Percentiles rank a stretch among this genome's conserved stretches.
These are phyloP conservation scores for Benthosema pterotum DNA, from an alignment of 2,797 vertebrate species.

Conservation along the genomic window DNA sequence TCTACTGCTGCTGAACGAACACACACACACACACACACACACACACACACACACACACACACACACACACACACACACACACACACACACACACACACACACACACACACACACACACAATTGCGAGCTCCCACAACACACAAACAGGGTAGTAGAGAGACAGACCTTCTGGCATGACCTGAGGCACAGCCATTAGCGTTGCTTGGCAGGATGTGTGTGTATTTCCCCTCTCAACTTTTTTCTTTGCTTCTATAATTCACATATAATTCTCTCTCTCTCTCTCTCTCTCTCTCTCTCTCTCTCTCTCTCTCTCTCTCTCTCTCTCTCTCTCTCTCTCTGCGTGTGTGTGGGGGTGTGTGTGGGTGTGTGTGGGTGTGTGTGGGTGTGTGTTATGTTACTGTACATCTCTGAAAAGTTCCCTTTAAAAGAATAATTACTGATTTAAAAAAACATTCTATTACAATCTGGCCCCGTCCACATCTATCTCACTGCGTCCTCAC, in stretches of 20 bases:
- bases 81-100: slow-evolving; percentile 4
- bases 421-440: slow-evolving; percentile 35
- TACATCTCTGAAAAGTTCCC: slow-evolving; percentile 30
- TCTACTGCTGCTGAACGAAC: background rate
- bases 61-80: background rate
- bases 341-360: too few species aligned
- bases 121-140: background rate
- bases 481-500: slow-evolving; percentile 16
- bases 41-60: background rate
- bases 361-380: too few species aligned
- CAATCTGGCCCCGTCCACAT: slow-evolving; percentile 9
- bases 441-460: slow-evolving; percentile 51
- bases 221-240: slow-evolving; percentile 1
- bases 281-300: too few species aligned
- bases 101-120: background rate
- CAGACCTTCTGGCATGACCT: slow-evolving; percentile 27
- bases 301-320: too few species aligned
- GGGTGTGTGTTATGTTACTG: slow-evolving; percentile 6
- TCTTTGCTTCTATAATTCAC: background rate
- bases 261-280: background rate
- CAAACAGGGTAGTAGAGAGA: slow-evolving; percentile 20
- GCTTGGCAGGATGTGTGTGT: background rate
- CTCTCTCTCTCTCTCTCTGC: too few species aligned
- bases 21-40: slow-evolving; percentile 5
- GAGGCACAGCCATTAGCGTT: slow-evolving; percentile 12